Conservation (phyloP, 1,140 invertebrate genomes). For the Hycleus phaleratus region DNA sequence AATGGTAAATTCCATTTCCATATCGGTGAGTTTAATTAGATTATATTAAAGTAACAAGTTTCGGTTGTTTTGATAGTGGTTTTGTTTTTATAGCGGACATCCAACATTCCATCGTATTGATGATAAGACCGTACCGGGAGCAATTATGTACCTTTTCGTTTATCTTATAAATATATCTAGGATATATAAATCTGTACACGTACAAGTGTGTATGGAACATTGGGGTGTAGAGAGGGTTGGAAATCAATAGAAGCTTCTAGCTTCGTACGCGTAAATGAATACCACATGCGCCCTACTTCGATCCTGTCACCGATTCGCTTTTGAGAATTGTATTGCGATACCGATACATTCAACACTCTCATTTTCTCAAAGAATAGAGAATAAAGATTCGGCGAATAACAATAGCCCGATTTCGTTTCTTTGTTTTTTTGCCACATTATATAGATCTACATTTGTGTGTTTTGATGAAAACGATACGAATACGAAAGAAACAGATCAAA, state of each 20-base stretch:
- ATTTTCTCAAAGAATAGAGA: conserved; percentile 14
- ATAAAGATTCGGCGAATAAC: conserved; percentile 14
- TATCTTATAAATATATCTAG: conserved; percentile 16
- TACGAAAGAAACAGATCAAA: too few species aligned
- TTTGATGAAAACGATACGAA: too few species aligned
- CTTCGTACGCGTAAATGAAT: conserved; percentile 26
- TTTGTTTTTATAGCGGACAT: conserved; percentile 9
- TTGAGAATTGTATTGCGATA: conserved; percentile 21
- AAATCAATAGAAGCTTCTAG: conserved; percentile 25
- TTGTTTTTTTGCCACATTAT: conserved; percentile 8
- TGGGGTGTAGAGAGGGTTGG: conserved; percentile 12
- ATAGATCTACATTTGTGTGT: too few species aligned
- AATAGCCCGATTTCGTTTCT: conserved; percentile 13
- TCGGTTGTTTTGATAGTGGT: conserved; percentile 10
- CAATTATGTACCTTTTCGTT: conserved; percentile 16
- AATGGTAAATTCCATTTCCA: conserved; percentile 4
- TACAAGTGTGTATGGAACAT: conserved; percentile 15
- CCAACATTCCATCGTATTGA: not conserved
- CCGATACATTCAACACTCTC: conserved; percentile 18
- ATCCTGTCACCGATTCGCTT: conserved; percentile 22
- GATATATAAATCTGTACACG: conserved; percentile 17
- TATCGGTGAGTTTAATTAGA: conserved; percentile 11
- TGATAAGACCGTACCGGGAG: conserved; percentile 11
- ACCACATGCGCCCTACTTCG: conserved; percentile 26
- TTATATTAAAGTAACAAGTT: conserved; percentile 12